phyloP scores from a whole-genome alignment of 2,113 vertebrate species.

The Triplophysa rosa region DNA sequence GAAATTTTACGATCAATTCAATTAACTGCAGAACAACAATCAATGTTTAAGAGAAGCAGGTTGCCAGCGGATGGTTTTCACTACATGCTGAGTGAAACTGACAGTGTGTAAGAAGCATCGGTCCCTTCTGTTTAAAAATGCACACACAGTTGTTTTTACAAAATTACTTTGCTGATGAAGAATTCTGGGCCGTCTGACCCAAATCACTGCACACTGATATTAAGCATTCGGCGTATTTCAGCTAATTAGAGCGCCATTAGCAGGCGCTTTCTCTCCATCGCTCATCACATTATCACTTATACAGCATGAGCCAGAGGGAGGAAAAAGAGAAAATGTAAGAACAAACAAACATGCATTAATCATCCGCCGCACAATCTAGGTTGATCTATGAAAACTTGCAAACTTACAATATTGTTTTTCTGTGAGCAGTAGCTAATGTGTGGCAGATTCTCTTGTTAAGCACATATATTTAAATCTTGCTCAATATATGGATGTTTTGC shows the following conservation, averaged over 20 bases:
- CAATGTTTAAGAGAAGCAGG: conserved; percentile 1
- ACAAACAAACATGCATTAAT: conserved; percentile 55
- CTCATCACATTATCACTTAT: conserved; percentile 59
- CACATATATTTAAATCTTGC: background rate
- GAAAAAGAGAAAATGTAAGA: conserved; percentile 15
- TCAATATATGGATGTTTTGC: background rate
- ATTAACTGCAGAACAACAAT: conserved; percentile 23
- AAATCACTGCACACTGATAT: conserved; percentile 53
- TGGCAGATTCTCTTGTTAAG: conserved; percentile 7
- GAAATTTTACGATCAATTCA: conserved; percentile 33
- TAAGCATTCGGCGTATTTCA: conserved; percentile 55
- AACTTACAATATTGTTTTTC: conserved; percentile 52
- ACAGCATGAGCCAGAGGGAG: conserved; percentile 51
- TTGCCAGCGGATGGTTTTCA: conserved; percentile 9
- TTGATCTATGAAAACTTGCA: conserved; percentile 47
- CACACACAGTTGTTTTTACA: conserved; percentile 11
- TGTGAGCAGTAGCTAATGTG: conserved; percentile 27
- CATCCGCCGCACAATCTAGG: conserved; percentile 47
- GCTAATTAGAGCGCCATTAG: conserved; percentile 64
- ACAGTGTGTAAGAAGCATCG: background rate
- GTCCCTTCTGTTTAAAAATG: conserved; percentile 28
- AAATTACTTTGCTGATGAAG: conserved; percentile 48
- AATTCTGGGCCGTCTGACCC: conserved; percentile 44
- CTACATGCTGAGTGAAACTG: background rate
- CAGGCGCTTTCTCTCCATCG: conserved; percentile 40